phyloP scores from a whole-genome alignment of 2,888 invertebrate species.

The Megastigmus dorsalis region DNA sequence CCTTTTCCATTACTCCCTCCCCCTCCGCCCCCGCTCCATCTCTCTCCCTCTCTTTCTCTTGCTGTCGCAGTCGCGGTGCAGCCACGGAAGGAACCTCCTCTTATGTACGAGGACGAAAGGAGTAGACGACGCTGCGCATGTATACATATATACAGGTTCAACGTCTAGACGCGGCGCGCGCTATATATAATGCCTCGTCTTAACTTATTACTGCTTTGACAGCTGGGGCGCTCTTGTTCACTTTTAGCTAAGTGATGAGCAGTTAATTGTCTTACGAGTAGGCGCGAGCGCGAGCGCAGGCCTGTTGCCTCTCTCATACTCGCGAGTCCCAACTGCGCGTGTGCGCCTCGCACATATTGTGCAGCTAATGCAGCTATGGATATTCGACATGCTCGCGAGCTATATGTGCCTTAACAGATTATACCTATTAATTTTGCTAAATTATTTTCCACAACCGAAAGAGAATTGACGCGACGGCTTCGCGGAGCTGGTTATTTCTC shows the following conservation, averaged over 20 bases:
- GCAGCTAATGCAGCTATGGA: too few species aligned
- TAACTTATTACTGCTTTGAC: conserved; percentile 2
- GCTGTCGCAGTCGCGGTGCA: not conserved
- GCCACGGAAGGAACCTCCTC: not conserved
- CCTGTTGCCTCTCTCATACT: too few species aligned
- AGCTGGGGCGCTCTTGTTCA: not conserved
- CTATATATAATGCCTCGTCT: not conserved
- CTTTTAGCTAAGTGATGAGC: conserved; percentile 18
- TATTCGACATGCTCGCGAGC: too few species aligned
- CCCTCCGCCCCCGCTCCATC: not conserved
- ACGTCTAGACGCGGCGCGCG: not conserved
- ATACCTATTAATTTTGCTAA: too few species aligned
- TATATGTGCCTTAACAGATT: too few species aligned
- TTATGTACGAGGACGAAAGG: too few species aligned
- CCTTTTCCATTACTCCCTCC: not conserved
- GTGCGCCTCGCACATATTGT: too few species aligned
- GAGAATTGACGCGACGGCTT: too few species aligned
- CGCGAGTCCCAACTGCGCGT: too few species aligned
- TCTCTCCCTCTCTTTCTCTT: not conserved
- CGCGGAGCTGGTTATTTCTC: too few species aligned
- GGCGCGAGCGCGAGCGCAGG: too few species aligned
- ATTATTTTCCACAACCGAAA: too few species aligned
- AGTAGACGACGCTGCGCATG: not conserved
- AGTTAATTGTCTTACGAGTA: not conserved
- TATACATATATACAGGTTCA: not conserved